Base-by-base conservation (phyloP, 53 echinoderm and acorn worm species). In the Antedon mediterranea region DNA sequence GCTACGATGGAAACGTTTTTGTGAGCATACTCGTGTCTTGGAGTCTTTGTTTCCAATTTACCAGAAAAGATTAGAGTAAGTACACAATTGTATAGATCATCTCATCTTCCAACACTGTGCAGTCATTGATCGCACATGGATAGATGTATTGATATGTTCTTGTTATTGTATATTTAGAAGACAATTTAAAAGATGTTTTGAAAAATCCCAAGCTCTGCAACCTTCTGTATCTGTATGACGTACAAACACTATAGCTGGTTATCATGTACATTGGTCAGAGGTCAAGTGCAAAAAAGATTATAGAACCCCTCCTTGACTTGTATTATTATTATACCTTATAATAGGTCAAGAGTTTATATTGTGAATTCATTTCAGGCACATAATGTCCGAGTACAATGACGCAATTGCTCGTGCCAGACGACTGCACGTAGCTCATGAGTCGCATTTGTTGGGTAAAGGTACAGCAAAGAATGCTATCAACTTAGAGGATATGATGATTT, bases 1-100 rank as follows among this genome's bases (percentile, higher is more conserved):
- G 98, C 71, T 98, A 71, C 72, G 98, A 79, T 98, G 98, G 98
- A 98, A 92, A 75, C 78, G 98, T 42, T 98, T 98, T 81, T 98
- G 98, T 84, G 91, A 91, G 34, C 98, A 98, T 78, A 92, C 98
- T 79, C 92, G 88, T 72, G 88, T 86, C 30, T 43, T 98, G 86
- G 98, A 98, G 73, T 86, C 92, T n/a, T 81, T 98, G 71, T 98
- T 90, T 76, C 85, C 88, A 6, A 82, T 88, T 32, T 98, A 98
- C 79, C 98, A 98, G 75, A 88, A 88, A 37, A 75, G 92, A 92
- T 81, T 98, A 31, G 89, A 80, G 98, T 98, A 92, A 98, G 98
- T 84, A 32, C 0, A 34, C 27, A 57, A 9, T 57, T 6, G 4
- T 37, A 37, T 37, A 37, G 11, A 6, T 37, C 4, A 37, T 37